These are phyloP conservation scores for Palythoa caribaeorum DNA, from an alignment of 92 coral and sea anemone species.

Conservation along the genomic window DNA sequence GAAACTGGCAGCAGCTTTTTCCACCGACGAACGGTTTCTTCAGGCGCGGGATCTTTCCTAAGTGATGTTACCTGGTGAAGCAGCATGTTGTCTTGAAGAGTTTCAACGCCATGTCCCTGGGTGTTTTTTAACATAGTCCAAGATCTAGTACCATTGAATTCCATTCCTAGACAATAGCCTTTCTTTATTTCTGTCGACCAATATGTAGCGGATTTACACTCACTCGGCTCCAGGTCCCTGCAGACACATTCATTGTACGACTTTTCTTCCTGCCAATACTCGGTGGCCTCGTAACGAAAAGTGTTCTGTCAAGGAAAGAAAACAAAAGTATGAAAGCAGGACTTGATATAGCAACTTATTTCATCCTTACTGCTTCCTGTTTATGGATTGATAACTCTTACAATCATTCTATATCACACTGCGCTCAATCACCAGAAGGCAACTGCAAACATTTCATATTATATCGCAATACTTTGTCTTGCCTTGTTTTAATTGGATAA, in stretches of 20 bases:
- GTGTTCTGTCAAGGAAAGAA: constrained; percentile 4
- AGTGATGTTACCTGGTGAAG: neutral
- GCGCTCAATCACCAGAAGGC: too few species aligned
- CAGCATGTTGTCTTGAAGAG: constrained; percentile 27
- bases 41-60: neutral
- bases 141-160: constrained; percentile 32
- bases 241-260: constrained; percentile 20
- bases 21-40: constrained; percentile 6
- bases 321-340: neutral
- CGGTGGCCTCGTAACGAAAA: constrained; percentile 35
- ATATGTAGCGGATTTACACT: constrained; percentile 23
- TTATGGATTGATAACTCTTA: too few species aligned
- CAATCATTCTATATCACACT: too few species aligned
- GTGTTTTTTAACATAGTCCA: constrained; percentile 16
- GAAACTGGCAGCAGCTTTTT: constrained; percentile 18
- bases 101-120: neutral
- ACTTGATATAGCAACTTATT: too few species aligned
- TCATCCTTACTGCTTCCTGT: too few species aligned
- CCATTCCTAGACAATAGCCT: constrained; percentile 37
- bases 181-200: constrained; percentile 32
- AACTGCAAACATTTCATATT: neutral
- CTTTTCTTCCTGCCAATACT: constrained; percentile 13
- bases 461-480: neutral
- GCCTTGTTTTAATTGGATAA: neutral
- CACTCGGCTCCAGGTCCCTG: constrained; percentile 29